Base-by-base conservation (phyloP, 2,888 invertebrate species). In the Calameuta pallipes region DNA sequence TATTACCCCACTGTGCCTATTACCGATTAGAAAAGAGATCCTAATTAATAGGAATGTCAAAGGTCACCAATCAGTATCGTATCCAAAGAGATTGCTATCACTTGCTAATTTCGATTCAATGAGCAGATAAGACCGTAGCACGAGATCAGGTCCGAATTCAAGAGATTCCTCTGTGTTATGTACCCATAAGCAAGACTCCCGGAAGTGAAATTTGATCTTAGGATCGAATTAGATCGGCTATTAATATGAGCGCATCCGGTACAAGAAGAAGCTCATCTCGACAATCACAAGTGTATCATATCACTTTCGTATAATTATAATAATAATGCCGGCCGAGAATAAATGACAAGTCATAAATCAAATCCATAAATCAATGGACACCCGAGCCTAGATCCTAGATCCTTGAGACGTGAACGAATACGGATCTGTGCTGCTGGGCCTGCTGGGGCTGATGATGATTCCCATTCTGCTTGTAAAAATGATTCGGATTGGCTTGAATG, bases 401-500 rank as follows among this genome's bases (percentile, higher is more conserved):
- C 36, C 83, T 87, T 13, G 90, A 88, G 0, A 89, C 85, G 81
- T 86, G 83, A 33, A 87, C 86, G 80, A 88, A 90, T 9, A 87
- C 87, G 36, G 88, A 86, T 36, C 85, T 85, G 76, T 85, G 83
- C 30, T 84, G 78, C 77, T 89, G 87, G 41, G 86, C 87, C 12
- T 89, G 87, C 33, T 82, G 79, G 78, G 84, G 83, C 23, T 76
- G 71, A 31, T 73, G 73, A 69, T 79, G 71, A 75, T 86, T 87
- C 3, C 89, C 90, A 73, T 90, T 90, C 78, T 87, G 88, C 78
- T 89, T 89, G 78, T 86, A 89, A 30, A 23, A 37, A 87, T 94
- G 93, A 75, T 94, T 92, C 4, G 94, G 93, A 86, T 94, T 94
- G 9, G 93, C 91, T 75, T 90, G 90, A 31, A 95, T 90, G 77